phyloP scores from a whole-genome alignment of 1,140 invertebrate species.

The Cotesia typhae region DNA sequence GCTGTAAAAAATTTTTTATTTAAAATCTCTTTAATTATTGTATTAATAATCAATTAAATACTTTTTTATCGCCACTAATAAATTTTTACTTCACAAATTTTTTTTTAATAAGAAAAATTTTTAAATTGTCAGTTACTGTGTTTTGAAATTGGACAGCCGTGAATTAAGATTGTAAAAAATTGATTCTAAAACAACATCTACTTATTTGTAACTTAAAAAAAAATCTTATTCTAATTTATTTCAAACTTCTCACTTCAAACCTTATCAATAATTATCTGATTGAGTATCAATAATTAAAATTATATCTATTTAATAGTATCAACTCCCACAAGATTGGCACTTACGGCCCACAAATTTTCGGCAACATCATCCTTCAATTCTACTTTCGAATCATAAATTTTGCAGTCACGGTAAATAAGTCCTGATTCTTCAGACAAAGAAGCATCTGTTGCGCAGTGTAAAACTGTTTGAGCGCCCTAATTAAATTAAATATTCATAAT shows the following conservation, averaged over 20 bases:
- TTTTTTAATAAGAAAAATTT: no score
- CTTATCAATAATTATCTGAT: not conserved
- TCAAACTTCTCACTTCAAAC: not conserved
- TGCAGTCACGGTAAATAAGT: constrained; percentile 78
- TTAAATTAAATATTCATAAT: constrained; percentile 35
- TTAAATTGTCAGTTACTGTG: no score
- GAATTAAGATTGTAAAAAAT: no score
- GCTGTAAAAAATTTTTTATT: not conserved
- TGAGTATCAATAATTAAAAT: not conserved
- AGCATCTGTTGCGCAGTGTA: constrained; percentile 79
- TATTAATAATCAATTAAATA: not conserved
- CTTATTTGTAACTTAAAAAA: no score
- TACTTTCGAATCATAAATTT: constrained; percentile 71
- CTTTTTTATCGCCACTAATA: not conserved
- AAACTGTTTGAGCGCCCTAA: constrained; percentile 79
- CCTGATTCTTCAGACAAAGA: constrained; percentile 72
- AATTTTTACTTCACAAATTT: no score
- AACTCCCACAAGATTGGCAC: constrained; percentile 66
- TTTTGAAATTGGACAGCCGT: no score
- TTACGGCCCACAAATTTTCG: constrained; percentile 76
- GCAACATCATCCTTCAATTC: constrained; percentile 70
- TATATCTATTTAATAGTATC: constrained; percentile 6
- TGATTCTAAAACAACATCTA: no score
- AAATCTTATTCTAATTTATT: not conserved
- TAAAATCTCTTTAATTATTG: not conserved